These are phyloP conservation scores for Hiodon alosoides DNA, from an alignment of 2,113 vertebrate species.

Conservation along the genomic window DNA sequence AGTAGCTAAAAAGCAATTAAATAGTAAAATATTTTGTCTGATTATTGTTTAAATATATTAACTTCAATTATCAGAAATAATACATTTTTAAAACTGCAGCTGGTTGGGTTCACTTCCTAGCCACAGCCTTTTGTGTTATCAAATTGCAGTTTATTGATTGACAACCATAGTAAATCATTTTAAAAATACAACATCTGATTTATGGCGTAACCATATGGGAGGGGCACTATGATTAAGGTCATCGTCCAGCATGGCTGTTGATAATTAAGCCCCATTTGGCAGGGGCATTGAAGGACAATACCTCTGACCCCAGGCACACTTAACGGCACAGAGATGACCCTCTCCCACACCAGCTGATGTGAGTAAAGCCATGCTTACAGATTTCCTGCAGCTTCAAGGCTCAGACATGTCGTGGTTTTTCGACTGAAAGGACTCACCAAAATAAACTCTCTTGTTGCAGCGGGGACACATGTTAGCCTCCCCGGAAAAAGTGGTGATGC, in stretches of 20 bases:
- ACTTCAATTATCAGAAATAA: background rate
- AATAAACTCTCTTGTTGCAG: constrained; percentile 92
- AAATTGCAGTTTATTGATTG: background rate
- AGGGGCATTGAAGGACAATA: too few relatives aligned
- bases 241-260: too few relatives aligned
- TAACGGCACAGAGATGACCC: too few relatives aligned
- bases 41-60: background rate
- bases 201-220: background rate
- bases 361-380: too few relatives aligned
- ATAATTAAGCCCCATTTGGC: too few relatives aligned
- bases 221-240: too few relatives aligned
- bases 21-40: too few relatives aligned
- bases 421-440: constrained; percentile 68
- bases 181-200: background rate
- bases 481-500: constrained; percentile 89
- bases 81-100: background rate
- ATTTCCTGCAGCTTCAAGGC: too few relatives aligned
- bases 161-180: background rate
- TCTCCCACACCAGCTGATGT: too few relatives aligned
- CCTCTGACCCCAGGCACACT: too few relatives aligned
- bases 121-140: background rate
- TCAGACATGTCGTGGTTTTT: too few relatives aligned
- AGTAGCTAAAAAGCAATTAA: too few relatives aligned
- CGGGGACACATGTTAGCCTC: constrained; percentile 89
- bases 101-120: background rate